Evolutionary conservation across 2,113 vertebrate genomes (phyloP).

Genomic region (Scolopax mira): DNA sequence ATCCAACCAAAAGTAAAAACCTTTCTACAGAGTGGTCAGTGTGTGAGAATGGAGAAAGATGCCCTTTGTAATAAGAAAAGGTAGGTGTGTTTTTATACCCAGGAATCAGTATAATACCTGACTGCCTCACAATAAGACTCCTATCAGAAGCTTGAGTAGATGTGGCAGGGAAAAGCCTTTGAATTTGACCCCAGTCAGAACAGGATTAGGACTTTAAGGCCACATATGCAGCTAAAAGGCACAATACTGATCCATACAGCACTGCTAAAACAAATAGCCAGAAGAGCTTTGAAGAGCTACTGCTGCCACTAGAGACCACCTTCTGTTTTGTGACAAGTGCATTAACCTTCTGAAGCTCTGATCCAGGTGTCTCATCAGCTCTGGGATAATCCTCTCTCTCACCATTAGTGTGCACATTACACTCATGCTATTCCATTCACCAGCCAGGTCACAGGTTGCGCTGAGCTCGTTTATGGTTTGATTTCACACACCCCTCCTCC

Average conservation of each 20-base stretch:
- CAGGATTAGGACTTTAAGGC: background rate
- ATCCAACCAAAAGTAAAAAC: background rate
- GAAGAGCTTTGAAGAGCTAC: background rate
- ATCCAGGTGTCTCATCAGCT: background rate
- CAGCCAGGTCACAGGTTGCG: background rate
- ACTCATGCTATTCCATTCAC: background rate
- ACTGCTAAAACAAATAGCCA: slow-evolving; percentile 14
- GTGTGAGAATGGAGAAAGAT: background rate
- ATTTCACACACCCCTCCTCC: slow-evolving; percentile 6
- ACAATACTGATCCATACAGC: background rate
- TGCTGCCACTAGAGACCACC: background rate
- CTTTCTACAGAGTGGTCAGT: background rate
- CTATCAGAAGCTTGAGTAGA: background rate
- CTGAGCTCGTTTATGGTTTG: background rate
- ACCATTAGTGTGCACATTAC: accelerated
- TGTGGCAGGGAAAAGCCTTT: slow-evolving; percentile 5
- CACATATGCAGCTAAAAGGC: background rate
- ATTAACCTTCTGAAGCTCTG: slow-evolving; percentile 20
- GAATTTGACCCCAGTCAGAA: slow-evolving; percentile 10
- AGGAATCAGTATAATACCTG: background rate
- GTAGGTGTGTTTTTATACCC: background rate
- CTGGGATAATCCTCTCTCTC: background rate
- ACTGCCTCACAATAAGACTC: background rate
- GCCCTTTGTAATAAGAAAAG: background rate
- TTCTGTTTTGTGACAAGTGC: background rate